phyloP scores from a whole-genome alignment of 2,113 vertebrate species.

The Nasalis larvatus region DNA sequence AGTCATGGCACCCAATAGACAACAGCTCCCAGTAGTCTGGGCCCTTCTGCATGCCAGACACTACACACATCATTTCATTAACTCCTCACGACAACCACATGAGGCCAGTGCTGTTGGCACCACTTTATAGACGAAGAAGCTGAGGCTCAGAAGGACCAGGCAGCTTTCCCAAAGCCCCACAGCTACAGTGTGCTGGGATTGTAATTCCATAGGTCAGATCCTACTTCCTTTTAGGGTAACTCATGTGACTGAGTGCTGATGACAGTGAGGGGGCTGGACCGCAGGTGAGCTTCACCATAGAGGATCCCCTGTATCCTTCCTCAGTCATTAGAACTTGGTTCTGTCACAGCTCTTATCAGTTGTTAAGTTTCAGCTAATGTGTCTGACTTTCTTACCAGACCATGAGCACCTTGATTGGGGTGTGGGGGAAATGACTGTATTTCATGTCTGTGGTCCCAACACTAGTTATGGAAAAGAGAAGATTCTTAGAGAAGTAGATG shows the following conservation, averaged over 20 bases:
- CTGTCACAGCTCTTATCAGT: background rate
- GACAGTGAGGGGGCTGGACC: background rate
- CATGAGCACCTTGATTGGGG: background rate
- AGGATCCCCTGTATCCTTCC: background rate
- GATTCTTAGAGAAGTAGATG: background rate
- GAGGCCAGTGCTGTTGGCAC: background rate
- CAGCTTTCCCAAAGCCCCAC: background rate
- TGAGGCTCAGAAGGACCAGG: background rate
- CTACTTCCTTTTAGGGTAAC: background rate
- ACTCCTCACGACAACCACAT: fast-evolving
- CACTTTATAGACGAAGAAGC: background rate
- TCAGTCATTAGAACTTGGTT: background rate
- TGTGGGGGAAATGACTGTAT: background rate
- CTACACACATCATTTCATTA: background rate
- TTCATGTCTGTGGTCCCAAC: background rate
- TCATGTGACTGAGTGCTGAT: background rate
- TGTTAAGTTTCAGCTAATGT: background rate
- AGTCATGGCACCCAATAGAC: background rate
- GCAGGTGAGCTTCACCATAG: background rate
- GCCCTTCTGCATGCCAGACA: background rate
- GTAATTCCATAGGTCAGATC: background rate
- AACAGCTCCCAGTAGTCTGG: background rate
- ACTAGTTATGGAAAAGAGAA: background rate
- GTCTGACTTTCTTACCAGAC: background rate
- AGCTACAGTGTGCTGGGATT: background rate